Base-by-base conservation (phyloP, 2,113 vertebrate species). In the Apodemus speciosus region DNA sequence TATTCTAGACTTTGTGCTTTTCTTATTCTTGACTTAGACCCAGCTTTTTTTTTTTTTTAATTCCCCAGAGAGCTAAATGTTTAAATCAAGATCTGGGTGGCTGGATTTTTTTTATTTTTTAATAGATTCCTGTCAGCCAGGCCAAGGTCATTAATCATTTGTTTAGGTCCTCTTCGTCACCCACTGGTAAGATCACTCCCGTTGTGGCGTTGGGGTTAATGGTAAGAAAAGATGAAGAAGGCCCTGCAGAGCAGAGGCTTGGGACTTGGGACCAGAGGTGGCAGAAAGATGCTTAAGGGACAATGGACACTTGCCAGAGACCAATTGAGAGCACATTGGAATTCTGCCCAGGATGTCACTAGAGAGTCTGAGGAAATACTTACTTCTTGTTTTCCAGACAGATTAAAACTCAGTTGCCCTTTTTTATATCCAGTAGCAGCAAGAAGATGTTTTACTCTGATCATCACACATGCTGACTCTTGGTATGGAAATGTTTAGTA, bases 381-480 rank as follows among this genome's bases (percentile, higher is more conserved):
- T 38, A 32, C 23, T 95, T 35, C 62, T 79, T 93, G 9, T 49
- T 88, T 93, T 79, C 66, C 62, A 95, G 83, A 87, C 85, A 85
- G 81, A 84, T 30, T 89, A 76, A 80, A 89, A 91, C 94, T 53
- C 75, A 27, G 1, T 90, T 88, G 35, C 38, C 32, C 30, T 35
- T 88, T 87, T 81, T 88, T 56, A 83, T 89, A 81, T 51, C 62
- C 0, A 6, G 30, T 71, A 40, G 72, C 90, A 30, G 40, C 83
- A 89, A 51, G 71, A 64, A 20, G 40, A 23, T 79, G 14, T 85
- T 88, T 95, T 53, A 53, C 72, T 66, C 20, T n/a, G 21, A 72
- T 58, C 38, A 79, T 18, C 76, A 30, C 9, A 10, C 76, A 75
- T 68, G 80, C 46, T 90, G 69, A 92, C 79, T 95, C 35, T 76